These are phyloP conservation scores for Dolichomitus sp. DNA, from an alignment of 2,888 invertebrate genomes.

Conservation along the genomic window DNA sequence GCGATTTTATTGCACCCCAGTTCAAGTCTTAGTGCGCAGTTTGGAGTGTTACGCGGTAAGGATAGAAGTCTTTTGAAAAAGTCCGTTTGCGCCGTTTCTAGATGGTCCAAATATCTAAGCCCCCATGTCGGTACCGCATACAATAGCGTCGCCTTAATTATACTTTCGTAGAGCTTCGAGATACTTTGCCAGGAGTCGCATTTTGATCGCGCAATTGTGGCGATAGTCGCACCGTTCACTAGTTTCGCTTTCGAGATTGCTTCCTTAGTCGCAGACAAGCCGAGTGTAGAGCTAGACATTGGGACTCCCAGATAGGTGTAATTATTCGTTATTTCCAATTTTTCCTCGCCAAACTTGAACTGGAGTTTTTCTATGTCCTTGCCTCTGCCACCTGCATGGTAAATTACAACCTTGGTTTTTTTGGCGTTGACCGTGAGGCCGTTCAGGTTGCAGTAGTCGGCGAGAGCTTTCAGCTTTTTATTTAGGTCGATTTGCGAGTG, in stretches of 20 bases:
- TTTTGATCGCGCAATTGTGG: conserved; percentile 23
- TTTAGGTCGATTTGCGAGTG: conserved; percentile 1
- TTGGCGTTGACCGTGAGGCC: conserved; percentile 38
- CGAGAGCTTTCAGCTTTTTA: background rate
- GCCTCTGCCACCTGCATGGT: conserved; percentile 9
- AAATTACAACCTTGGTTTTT: conserved; percentile 49
- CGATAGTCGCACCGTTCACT: conserved; percentile 9
- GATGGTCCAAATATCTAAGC: conserved; percentile 44
- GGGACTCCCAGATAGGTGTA: background rate
- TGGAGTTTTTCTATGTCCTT: background rate
- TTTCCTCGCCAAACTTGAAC: background rate
- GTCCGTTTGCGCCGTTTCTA: conserved; percentile 43
- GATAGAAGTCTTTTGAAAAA: conserved; percentile 54
- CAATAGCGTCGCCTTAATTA: conserved; percentile 17
- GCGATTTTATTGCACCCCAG: conserved; percentile 11
- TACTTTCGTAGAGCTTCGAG: conserved; percentile 44
- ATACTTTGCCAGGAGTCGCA: conserved; percentile 39
- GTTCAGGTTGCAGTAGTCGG: conserved; percentile 27
- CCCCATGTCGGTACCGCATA: conserved; percentile 45
- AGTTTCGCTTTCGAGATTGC: conserved; percentile 37
- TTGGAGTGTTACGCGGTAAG: conserved; percentile 30
- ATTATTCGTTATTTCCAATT: background rate
- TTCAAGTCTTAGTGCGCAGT: conserved; percentile 35
- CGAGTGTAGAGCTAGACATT: background rate
- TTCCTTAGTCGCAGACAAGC: background rate